These are phyloP conservation scores for Petrocephalus microphthalmus DNA, from an alignment of 2,113 vertebrate species.

Conservation along the genomic window DNA sequence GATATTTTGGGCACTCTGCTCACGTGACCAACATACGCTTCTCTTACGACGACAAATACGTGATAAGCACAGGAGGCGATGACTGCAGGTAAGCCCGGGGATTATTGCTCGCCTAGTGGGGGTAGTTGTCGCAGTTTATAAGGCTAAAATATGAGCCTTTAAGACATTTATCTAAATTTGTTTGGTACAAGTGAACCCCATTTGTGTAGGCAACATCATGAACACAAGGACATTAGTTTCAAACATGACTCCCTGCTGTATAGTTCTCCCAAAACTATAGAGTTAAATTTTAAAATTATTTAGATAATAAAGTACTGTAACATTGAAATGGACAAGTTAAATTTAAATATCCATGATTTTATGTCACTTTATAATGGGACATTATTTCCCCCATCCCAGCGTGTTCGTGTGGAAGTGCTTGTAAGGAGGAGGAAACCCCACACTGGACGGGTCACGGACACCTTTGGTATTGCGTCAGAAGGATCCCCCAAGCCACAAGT, in stretches of 20 bases:
- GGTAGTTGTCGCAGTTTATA: background rate
- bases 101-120: background rate
- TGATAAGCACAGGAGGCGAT: conserved; percentile 84
- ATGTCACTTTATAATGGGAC: background rate
- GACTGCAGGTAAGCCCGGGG: conserved; percentile 85
- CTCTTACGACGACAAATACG: conserved; percentile 84
- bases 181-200: no score
- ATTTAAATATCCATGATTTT: no score
- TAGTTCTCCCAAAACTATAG: no score
- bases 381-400: conserved; percentile 40
- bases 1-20: conserved; percentile 90
- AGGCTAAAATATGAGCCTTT: background rate
- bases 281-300: no score
- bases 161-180: no score
- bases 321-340: no score
- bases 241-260: no score
- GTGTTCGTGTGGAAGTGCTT: conserved; percentile 81
- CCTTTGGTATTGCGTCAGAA: background rate
- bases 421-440: conserved; percentile 43
- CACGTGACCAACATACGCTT: conserved; percentile 92
- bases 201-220: no score
- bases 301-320: no score
- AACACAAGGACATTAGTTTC: no score
- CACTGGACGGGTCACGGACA: background rate
- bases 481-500: conserved; percentile 24